Conservation (phyloP, 2,113 vertebrate genomes). For the Podiceps cristatus region DNA sequence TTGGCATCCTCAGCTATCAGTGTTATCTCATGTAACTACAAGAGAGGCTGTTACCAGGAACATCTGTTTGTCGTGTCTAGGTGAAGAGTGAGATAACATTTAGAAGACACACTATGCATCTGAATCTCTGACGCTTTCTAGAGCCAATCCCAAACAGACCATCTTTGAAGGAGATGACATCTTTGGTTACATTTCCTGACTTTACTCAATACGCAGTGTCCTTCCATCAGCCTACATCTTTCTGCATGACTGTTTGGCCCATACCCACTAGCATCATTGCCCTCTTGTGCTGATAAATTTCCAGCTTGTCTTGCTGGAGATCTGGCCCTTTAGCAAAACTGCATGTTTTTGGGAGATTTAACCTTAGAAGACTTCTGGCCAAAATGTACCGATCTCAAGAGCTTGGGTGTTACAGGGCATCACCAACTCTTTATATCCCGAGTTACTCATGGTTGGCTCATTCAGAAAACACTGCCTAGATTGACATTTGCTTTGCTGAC, state of each 20-base stretch:
- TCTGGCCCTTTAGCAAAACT: neutral
- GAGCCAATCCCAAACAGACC: neutral
- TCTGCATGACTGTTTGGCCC: neutral
- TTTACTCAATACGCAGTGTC: neutral
- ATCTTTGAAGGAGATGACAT: neutral
- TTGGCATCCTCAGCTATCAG: neutral
- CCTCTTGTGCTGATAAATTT: neutral
- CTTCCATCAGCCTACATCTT: neutral
- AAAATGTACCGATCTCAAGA: neutral
- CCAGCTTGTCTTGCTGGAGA: neutral
- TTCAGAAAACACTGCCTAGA: neutral
- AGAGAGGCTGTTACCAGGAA: neutral
- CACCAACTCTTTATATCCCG: neutral
- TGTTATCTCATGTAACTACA: slow-evolving; percentile 26
- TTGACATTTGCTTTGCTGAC: neutral
- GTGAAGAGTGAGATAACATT: neutral
- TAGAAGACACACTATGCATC: neutral
- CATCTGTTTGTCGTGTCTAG: neutral
- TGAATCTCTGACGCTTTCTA: neutral
- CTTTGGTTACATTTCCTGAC: neutral
- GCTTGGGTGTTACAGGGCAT: neutral
- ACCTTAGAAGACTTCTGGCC: neutral
- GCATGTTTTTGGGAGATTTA: neutral
- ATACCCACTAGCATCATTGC: neutral
- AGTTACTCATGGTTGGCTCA: neutral